Evolutionary conservation across 2,797 vertebrate genomes (phyloP).

Genomic region (Gastrophryne carolinensis): DNA sequence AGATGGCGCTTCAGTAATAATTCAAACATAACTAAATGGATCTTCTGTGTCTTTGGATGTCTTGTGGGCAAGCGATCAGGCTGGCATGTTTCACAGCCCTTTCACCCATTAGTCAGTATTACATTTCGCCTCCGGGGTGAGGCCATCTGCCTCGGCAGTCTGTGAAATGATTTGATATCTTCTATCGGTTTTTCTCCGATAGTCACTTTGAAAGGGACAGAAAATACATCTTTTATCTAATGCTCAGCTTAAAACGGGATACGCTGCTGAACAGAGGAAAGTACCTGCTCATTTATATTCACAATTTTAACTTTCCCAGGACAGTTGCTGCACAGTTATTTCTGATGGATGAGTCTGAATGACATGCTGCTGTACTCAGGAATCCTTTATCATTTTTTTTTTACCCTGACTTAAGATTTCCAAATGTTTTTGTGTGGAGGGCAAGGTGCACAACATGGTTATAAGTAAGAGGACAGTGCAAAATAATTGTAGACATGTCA

Average conservation of each 20-base stretch:
- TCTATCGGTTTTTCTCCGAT: slow-evolving; percentile 13
- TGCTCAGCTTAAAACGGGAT: not conserved
- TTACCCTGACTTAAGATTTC: not conserved
- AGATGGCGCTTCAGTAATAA: slow-evolving; percentile 27
- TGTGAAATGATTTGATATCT: slow-evolving; percentile 1
- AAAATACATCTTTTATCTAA: not conserved
- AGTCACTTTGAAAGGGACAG: not conserved
- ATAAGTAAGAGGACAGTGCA: too few species aligned
- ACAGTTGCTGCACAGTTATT: not conserved
- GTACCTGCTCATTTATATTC: not conserved
- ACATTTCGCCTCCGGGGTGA: slow-evolving; percentile 21
- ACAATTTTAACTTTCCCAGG: not conserved
- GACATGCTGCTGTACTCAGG: not conserved
- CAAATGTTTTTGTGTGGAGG: not conserved
- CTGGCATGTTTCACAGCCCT: not conserved
- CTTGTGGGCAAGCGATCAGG: slow-evolving; percentile 16
- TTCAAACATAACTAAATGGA: slow-evolving; percentile 36
- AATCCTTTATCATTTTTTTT: not conserved
- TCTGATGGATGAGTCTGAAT: not conserved
- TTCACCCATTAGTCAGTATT: slow-evolving; percentile 29
- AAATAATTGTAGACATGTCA: too few species aligned
- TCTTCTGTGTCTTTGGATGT: not conserved
- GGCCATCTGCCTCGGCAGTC: slow-evolving; percentile 35
- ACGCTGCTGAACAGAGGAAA: not conserved
- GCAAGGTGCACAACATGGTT: too few species aligned